A percentile compares a stretch with the other conserved stretches of the same genome.
Conservation (phyloP, 2,888 invertebrate genomes). For the Nasonia oneida region DNA sequence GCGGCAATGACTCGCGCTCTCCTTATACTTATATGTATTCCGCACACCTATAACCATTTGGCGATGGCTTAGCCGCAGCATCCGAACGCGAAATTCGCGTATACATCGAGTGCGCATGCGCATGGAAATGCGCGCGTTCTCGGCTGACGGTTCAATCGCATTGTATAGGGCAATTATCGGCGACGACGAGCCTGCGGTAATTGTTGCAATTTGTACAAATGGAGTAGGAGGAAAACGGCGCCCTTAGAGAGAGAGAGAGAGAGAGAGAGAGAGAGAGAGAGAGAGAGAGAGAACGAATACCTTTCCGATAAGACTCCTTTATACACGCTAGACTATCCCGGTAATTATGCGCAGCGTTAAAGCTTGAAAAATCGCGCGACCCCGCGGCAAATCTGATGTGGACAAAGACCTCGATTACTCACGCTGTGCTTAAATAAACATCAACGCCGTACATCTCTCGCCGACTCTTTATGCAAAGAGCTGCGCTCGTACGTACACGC, state of each 20-base stretch:
- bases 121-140: background rate
- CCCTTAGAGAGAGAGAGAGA: background rate
- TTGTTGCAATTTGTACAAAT: slow-evolving; percentile 6
- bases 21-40: background rate
- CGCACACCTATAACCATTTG: background rate
- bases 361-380: background rate
- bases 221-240: background rate
- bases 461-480: background rate
- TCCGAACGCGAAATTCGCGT: background rate
- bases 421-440: slow-evolving; percentile 51
- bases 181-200: background rate
- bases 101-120: background rate
- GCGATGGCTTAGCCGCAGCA: background rate
- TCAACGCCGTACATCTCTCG: slow-evolving; percentile 27
- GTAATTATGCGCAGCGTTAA: background rate
- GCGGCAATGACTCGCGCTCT: slow-evolving; percentile 9
- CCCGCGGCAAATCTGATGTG: slow-evolving; percentile 48
- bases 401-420: slow-evolving; percentile 44
- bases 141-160: slow-evolving; percentile 3
- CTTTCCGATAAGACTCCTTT: background rate
- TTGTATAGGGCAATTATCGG: background rate
- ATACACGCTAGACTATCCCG: background rate
- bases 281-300: background rate
- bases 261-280: too few species aligned
- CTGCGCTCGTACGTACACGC: background rate